Conservation (phyloP, 2,113 vertebrate genomes). For the Isurus oxyrinchus region DNA sequence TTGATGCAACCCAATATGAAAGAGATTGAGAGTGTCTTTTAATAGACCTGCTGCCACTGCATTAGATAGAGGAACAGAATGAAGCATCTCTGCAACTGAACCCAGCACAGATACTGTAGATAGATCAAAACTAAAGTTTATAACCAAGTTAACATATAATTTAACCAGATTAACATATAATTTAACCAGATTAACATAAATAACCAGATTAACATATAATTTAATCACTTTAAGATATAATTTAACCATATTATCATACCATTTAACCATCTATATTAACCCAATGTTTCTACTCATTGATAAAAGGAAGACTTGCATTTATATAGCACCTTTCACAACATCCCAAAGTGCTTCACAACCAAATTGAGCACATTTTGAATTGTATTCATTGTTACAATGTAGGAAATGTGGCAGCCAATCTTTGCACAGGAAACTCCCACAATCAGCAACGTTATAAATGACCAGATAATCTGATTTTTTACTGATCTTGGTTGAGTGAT, state of each 20-base stretch:
- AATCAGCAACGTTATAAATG: too few relatives aligned
- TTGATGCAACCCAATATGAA: not conserved
- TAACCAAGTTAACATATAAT: not conserved
- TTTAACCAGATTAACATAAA: not conserved
- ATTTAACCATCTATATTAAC: not conserved
- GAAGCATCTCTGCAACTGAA: not conserved
- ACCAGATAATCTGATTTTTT: too few relatives aligned
- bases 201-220: not conserved
- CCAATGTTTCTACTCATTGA: not conserved
- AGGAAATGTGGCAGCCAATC: too few relatives aligned
- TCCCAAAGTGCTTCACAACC: not conserved
- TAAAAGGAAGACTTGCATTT: not conserved
- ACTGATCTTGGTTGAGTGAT: too few relatives aligned
- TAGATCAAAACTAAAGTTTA: not conserved
- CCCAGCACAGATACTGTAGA: not conserved
- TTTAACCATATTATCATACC: too few relatives aligned
- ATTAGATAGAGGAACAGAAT: not conserved
- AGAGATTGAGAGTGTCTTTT: not conserved
- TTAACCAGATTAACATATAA: too few relatives aligned
- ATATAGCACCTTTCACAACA: not conserved
- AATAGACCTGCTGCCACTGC: slow-evolving; percentile 10
- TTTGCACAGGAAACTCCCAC: too few relatives aligned
- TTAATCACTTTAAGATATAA: too few relatives aligned
- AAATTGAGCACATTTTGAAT: not conserved
- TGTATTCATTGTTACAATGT: not conserved